Conservation (phyloP, 2,113 vertebrate genomes). For the Suncus etruscus region DNA sequence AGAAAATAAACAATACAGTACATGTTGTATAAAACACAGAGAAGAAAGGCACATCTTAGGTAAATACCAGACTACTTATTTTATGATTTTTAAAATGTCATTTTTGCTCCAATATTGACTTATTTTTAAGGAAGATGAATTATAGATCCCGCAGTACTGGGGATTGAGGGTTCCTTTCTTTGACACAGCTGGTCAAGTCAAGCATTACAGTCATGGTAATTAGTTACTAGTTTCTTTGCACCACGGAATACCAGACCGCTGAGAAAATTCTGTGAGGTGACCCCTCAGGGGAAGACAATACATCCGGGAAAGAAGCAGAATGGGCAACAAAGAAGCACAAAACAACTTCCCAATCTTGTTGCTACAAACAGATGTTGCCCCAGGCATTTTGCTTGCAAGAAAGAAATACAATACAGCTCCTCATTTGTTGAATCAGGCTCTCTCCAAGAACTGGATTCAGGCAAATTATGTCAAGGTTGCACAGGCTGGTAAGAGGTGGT, state of each 20-base stretch:
- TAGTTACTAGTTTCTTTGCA: conserved; percentile 78
- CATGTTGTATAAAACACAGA: conserved; percentile 79
- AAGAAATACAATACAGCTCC: conserved; percentile 65
- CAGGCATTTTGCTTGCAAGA: conserved; percentile 47
- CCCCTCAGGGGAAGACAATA: conserved; percentile 66
- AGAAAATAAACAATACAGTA: conserved; percentile 81
- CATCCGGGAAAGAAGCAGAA: conserved; percentile 25
- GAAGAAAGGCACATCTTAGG: conserved; percentile 83
- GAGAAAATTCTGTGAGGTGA: conserved; percentile 77
- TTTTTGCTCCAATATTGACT: conserved; percentile 90
- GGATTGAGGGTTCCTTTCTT: conserved; percentile 75
- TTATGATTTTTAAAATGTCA: conserved; percentile 91
- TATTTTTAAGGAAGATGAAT: conserved; percentile 86
- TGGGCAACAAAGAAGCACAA: conserved; percentile 48
- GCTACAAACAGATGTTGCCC: conserved; percentile 77
- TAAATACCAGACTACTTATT: conserved; percentile 90
- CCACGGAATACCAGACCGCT: background rate
- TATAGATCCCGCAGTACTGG: conserved; percentile 86
- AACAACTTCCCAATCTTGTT: conserved; percentile 52
- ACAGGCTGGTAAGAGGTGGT: conserved; percentile 46
- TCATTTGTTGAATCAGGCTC: conserved; percentile 65
- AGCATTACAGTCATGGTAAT: conserved; percentile 85
- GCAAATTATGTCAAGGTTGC: conserved; percentile 63
- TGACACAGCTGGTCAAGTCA: conserved; percentile 83
- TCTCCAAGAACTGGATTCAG: conserved; percentile 68